A percentile compares a stretch with the other conserved stretches of the same genome.
These are phyloP conservation scores for Clupea harengus DNA, from an alignment of 2,113 vertebrate genomes.

Conservation along the genomic window DNA sequence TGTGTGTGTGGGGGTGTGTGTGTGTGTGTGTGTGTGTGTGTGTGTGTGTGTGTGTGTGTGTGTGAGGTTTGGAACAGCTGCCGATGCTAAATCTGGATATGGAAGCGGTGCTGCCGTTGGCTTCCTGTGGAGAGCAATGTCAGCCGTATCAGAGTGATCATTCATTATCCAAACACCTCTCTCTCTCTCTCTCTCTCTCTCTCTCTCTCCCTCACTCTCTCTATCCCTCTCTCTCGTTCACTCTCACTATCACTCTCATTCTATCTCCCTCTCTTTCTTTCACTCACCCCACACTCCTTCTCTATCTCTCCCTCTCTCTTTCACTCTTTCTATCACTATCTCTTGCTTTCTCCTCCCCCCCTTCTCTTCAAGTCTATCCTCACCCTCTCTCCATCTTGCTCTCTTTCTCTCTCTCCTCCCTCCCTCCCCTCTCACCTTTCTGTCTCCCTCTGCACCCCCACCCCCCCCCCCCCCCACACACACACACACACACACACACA, in stretches of 20 bases:
- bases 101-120: slow-evolving; percentile 61
- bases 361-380: not conserved
- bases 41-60: not conserved
- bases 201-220: not conserved
- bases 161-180: slow-evolving; percentile 53
- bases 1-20: not conserved
- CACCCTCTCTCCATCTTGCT: not conserved
- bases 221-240: not conserved
- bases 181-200: not conserved
- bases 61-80: slow-evolving; percentile 62
- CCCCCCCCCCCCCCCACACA: not conserved
- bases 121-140: slow-evolving; percentile 69
- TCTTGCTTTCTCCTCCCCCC: not conserved
- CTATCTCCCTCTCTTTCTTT: not conserved
- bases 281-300: not conserved
- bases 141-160: slow-evolving; percentile 64
- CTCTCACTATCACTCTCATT: not conserved
- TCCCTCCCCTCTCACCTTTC: not conserved
- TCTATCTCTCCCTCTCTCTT: not conserved
- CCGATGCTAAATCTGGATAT: slow-evolving; percentile 63
- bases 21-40: not conserved
- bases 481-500: no score
- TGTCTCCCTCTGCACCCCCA: not conserved
- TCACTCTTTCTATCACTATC: slow-evolving; percentile 3
- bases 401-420: not conserved